Percentiles rank a stretch among this genome's conserved stretches.
Conservation (phyloP, 2,888 invertebrate species). For the Euplexia lucipara region DNA sequence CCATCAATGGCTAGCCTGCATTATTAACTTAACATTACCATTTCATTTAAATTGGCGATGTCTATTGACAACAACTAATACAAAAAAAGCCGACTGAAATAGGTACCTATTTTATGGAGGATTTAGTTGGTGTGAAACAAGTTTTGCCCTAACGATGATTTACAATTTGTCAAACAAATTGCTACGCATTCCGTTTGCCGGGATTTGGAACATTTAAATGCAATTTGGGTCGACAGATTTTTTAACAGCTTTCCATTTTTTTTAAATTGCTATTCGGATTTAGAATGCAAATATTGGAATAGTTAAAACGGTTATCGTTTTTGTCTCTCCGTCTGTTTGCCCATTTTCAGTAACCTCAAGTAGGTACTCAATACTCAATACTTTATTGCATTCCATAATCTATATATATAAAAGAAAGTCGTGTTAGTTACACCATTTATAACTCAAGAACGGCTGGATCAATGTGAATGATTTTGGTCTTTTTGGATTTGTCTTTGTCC, state of each 20-base stretch:
- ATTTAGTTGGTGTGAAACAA: background rate
- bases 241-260: background rate
- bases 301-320: background rate
- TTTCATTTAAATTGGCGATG: too few species aligned
- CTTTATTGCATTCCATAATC: too few species aligned
- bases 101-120: background rate
- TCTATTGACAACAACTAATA: too few species aligned
- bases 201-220: conserved; percentile 27
- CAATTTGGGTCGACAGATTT: conserved; percentile 20
- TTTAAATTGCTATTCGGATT: conserved; percentile 1
- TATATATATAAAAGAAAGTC: too few species aligned
- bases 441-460: too few species aligned
- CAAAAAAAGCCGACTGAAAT: background rate
- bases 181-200: conserved; percentile 1
- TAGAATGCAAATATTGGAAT: background rate
- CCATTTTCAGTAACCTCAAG: too few species aligned
- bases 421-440: too few species aligned
- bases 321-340: too few species aligned
- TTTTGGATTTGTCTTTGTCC: too few species aligned
- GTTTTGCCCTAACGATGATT: background rate
- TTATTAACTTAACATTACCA: background rate
- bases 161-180: conserved; percentile 25
- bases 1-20: too few species aligned
- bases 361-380: too few species aligned
- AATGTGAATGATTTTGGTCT: too few species aligned